A percentile compares a stretch with the other conserved stretches of the same genome.
phyloP scores from a whole-genome alignment of 1,140 invertebrate species.

The Scaptomyza graminum region DNA sequence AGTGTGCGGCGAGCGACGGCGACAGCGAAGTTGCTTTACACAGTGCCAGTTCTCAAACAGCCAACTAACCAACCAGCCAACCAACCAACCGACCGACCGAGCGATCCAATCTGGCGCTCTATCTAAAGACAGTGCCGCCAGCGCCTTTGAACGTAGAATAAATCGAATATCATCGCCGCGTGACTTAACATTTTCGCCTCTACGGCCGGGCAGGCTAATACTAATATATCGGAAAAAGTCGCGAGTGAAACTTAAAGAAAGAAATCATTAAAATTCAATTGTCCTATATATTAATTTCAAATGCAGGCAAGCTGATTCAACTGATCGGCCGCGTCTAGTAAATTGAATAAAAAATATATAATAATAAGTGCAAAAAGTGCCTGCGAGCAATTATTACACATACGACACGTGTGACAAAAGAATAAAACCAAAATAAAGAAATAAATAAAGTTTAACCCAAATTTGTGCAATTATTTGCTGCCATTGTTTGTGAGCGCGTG shows the following conservation, averaged over 20 bases:
- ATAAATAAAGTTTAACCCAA: neutral
- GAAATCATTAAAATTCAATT: neutral
- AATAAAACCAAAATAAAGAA: neutral
- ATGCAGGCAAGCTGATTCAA: neutral
- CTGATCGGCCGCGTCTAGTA: neutral
- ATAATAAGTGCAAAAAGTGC: slow-evolving; percentile 26
- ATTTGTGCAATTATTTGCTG: slow-evolving; percentile 20
- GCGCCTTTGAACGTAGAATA: slow-evolving; percentile 26
- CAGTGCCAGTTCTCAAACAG: slow-evolving; percentile 59
- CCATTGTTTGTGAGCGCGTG: slow-evolving; percentile 17
- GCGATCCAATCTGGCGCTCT: slow-evolving; percentile 36
- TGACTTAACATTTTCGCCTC: slow-evolving; percentile 28
- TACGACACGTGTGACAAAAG: slow-evolving; percentile 49
- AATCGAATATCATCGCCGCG: slow-evolving; percentile 13
- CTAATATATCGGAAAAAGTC: slow-evolving; percentile 1
- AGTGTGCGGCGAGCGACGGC: slow-evolving; percentile 11
- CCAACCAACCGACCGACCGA: slow-evolving; percentile 14
- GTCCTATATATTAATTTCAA: neutral
- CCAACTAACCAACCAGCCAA: slow-evolving; percentile 37
- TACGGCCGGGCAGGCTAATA: slow-evolving; percentile 8
- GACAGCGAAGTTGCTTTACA: slow-evolving; percentile 3
- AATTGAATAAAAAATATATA: neutral
- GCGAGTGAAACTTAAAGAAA: slow-evolving; percentile 4
- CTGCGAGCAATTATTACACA: slow-evolving; percentile 30
- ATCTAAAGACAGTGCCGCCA: slow-evolving; percentile 30